A percentile compares a stretch with the other conserved stretches of the same genome.
phyloP scores from a whole-genome alignment of 1,140 invertebrate genomes.

The Choristoneura fumiferana region DNA sequence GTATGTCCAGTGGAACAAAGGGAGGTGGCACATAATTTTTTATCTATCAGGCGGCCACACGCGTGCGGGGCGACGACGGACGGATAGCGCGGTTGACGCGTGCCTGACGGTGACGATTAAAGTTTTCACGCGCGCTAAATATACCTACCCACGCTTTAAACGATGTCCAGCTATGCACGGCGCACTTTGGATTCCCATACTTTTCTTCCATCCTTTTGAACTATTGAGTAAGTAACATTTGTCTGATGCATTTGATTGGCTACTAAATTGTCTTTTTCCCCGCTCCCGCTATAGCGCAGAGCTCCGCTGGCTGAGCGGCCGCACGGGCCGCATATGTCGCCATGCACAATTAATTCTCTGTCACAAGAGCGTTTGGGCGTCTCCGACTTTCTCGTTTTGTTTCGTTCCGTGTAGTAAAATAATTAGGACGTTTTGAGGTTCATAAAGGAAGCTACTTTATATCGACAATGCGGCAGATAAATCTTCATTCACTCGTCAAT shows the following conservation, averaged over 20 bases:
- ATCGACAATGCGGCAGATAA: constrained; percentile 75
- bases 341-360: constrained; percentile 76
- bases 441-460: constrained; percentile 76
- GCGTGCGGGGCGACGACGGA: constrained; percentile 60
- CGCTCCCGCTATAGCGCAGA: constrained; percentile 22
- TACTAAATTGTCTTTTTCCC: neutral
- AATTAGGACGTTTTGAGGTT: constrained; percentile 78
- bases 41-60: constrained; percentile 70
- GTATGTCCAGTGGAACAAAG: constrained; percentile 76
- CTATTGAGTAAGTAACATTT: too few relatives aligned
- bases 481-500: constrained; percentile 74
- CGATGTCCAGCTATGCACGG: constrained; percentile 30
- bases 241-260: too few relatives aligned
- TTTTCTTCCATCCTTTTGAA: neutral
- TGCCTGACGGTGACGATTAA: constrained; percentile 59
- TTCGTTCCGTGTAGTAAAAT: constrained; percentile 61
- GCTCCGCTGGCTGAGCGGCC: constrained; percentile 25
- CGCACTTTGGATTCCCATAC: neutral
- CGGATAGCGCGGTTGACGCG: constrained; percentile 56
- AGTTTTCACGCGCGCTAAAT: constrained; percentile 74
- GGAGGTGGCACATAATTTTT: constrained; percentile 73
- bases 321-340: constrained; percentile 60
- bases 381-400: constrained; percentile 70
- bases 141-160: constrained; percentile 46
- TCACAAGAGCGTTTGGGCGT: constrained; percentile 76